Base-by-base conservation (phyloP, 92 coral and sea anemone species). In the Zoanthus sansibaricus region DNA sequence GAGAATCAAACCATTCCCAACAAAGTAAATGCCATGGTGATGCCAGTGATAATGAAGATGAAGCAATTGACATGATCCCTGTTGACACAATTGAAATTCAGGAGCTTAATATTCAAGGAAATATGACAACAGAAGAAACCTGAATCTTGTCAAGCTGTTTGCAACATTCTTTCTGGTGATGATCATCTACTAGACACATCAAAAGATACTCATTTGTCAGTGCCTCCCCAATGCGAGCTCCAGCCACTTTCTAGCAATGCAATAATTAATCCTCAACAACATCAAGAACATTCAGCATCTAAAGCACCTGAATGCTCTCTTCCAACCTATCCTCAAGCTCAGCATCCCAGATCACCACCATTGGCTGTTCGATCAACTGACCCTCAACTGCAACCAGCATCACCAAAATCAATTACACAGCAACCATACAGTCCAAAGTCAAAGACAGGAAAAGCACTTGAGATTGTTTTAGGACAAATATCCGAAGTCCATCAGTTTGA, bases 71-170 rank as follows among this genome's bases (percentile, higher is more conserved):
- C 44, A 68, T 68, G 73, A 11, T 17, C 44, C 73, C 73, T 4
- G 44, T 17, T 68, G 44, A 68, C 0, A 68, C 73, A 14, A 68
- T 68, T 11, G 73, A 21, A 11, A 11, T 68, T 18, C 17, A 68
- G 18, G 73, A 68, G 73, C 73, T 68, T 21, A 17, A 70, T 70
- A 70, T 70, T 20, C 9, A 70, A 70, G 75, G 75, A 70, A 70
- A 70, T 31, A 45, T 32, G 47, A n/a, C 75, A 70, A 14, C 32
- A 25, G 25, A 25, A 70, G 75, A 70, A 70, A 70, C 47, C 75
- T 70, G 75, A 70, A 32, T 20, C 75, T 15, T 70, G 75, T 70
- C 75, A 32, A 31, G 68, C 68, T 61, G 68, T 18, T 61, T 61
- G 68, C 68, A 61, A 61, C 17, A 61, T 12, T 61, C 21, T 61